Conservation (phyloP, 2,888 invertebrate species). For the Sarcophaga variegata region DNA sequence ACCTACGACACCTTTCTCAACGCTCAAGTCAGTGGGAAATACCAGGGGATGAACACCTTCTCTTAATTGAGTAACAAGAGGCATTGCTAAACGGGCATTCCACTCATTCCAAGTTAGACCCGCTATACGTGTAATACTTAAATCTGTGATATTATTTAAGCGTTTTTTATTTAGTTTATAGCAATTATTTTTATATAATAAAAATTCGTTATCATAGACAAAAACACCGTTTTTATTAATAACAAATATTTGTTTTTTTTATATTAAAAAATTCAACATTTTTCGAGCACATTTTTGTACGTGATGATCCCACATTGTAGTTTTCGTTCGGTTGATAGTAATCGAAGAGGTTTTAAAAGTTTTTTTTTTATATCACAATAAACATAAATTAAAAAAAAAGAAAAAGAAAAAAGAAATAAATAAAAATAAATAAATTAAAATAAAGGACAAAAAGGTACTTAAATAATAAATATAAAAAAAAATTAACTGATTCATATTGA, state of each 20-base stretch:
- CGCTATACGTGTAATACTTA: conserved; percentile 88
- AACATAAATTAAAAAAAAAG: conserved; percentile 69
- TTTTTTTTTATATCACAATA: conserved; percentile 35
- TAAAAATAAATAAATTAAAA: conserved; percentile 66
- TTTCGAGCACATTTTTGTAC: conserved; percentile 30
- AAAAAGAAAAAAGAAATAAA: conserved; percentile 69
- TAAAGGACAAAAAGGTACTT: conserved; percentile 65
- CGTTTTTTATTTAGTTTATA: conserved; percentile 46
- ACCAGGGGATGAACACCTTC: conserved; percentile 82
- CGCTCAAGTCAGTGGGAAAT: conserved; percentile 81
- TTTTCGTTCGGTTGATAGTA: neutral
- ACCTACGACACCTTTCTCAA: conserved; percentile 75
- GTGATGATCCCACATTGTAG: conserved; percentile 52
- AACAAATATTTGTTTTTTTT: conserved; percentile 35
- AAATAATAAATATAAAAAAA: conserved; percentile 59
- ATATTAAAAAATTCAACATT: conserved; percentile 25
- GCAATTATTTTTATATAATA: conserved; percentile 46
- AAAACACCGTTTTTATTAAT: conserved; percentile 7
- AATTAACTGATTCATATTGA: conserved; percentile 58
- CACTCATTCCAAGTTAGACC: conserved; percentile 88
- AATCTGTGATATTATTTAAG: conserved; percentile 83
- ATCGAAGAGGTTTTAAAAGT: conserved; percentile 18
- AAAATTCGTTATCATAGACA: conserved; percentile 44
- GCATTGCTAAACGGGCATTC: conserved; percentile 89
- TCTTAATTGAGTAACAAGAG: conserved; percentile 85